Evolutionary conservation across 2,888 invertebrate species (phyloP).

Genomic region (Frankliniella intonsa): DNA sequence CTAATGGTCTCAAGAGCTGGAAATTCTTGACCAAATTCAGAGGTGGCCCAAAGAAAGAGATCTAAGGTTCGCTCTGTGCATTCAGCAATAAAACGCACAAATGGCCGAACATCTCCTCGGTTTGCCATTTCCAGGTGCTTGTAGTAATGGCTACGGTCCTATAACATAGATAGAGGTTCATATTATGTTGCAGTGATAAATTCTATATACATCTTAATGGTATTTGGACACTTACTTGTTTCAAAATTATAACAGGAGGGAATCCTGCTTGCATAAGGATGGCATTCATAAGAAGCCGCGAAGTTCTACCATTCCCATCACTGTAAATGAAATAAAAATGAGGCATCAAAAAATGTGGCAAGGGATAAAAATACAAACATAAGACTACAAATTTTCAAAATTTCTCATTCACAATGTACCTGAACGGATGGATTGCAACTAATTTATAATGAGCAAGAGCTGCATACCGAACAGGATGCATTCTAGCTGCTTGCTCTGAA

Average conservation of each 20-base stretch:
- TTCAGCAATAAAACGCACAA: conserved; percentile 91
- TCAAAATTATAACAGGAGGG: conserved; percentile 91
- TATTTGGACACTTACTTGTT: conserved; percentile 53
- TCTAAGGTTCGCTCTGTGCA: conserved; percentile 86
- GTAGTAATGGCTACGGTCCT: conserved; percentile 61
- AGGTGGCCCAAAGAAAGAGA: conserved; percentile 78
- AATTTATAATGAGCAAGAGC: conserved; percentile 95
- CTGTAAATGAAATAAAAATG: conserved; percentile 44
- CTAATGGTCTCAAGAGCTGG: neutral
- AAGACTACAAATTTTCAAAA: neutral
- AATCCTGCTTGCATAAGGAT: conserved; percentile 92
- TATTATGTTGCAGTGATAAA: neutral
- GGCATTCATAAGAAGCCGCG: conserved; percentile 91
- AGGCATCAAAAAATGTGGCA: neutral
- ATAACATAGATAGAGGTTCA: conserved; percentile 10
- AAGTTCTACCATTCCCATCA: conserved; percentile 95
- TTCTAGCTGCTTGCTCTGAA: conserved; percentile 74
- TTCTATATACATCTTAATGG: neutral
- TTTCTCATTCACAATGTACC: neutral
- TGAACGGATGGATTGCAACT: conserved; percentile 94
- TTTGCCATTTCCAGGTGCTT: conserved; percentile 86
- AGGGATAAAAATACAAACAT: neutral
- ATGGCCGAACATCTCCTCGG: conserved; percentile 90
- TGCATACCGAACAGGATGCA: conserved; percentile 90
- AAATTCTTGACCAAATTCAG: conserved; percentile 59